These are phyloP conservation scores for Pelodiscus sinensis DNA, from an alignment of 2,113 vertebrate species.

Conservation along the genomic window DNA sequence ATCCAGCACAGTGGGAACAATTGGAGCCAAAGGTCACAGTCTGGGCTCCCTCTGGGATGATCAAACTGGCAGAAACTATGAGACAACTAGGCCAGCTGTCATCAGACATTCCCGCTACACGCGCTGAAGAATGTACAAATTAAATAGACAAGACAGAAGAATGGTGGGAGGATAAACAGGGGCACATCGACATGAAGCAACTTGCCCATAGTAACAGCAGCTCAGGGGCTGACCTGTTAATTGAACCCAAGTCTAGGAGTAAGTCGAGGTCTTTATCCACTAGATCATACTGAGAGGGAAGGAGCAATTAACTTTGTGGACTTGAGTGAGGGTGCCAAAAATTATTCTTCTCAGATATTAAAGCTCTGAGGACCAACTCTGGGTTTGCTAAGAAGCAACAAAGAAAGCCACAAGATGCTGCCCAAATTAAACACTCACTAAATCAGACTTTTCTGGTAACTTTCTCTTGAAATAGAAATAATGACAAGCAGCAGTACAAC, in stretches of 20 bases:
- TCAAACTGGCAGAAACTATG: no score
- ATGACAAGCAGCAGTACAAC: background rate
- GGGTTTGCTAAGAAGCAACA: background rate
- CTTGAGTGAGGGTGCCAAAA: background rate
- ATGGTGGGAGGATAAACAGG: background rate
- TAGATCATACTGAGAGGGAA: background rate
- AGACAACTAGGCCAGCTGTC: no score
- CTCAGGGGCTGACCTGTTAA: background rate
- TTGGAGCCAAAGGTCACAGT: background rate
- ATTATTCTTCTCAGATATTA: background rate
- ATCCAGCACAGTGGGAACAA: background rate
- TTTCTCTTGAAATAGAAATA: background rate
- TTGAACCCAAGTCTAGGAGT: background rate
- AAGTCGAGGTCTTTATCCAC: background rate
- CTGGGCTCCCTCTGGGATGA: background rate
- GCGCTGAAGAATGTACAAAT: accelerated
- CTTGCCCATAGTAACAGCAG: background rate
- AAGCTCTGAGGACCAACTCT: background rate
- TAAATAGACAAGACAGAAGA: background rate
- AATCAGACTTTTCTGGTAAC: background rate
- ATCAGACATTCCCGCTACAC: no score
- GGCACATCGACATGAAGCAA: background rate
- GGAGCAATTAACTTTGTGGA: background rate
- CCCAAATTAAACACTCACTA: background rate
- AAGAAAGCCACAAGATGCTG: background rate